phyloP scores from a whole-genome alignment of 2,888 invertebrate species.

The Periphyllus acericola region DNA sequence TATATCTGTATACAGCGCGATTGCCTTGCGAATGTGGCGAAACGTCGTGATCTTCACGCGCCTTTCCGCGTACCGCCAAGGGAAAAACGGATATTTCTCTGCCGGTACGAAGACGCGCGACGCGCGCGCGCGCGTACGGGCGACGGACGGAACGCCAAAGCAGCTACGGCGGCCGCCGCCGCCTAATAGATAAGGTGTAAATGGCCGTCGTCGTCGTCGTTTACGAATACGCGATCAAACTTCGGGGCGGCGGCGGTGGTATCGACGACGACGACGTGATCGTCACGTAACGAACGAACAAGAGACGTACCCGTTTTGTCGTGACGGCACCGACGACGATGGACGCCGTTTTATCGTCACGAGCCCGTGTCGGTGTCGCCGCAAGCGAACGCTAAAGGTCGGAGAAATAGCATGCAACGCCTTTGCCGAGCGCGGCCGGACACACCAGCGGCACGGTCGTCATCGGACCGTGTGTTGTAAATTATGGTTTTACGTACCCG shows the following conservation, averaged over 20 bases:
- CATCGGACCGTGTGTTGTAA: neutral
- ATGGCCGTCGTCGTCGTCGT: constrained; percentile 11
- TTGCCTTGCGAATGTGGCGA: neutral
- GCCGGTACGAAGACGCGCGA: neutral
- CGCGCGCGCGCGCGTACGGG: neutral
- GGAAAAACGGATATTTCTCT: neutral
- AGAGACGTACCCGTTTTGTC: neutral
- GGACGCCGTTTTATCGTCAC: too few relatives aligned
- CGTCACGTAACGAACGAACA: neutral
- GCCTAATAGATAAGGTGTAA: constrained; percentile 31
- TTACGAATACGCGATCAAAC: neutral
- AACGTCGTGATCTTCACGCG: neutral
- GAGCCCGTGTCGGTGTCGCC: too few relatives aligned
- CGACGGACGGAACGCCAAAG: neutral
- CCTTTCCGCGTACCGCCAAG: neutral
- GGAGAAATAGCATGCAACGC: neutral
- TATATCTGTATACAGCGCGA: neutral
- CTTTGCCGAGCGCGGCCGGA: neutral
- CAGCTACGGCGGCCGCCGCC: neutral
- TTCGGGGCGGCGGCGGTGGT: neutral
- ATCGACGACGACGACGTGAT: neutral
- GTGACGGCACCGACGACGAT: neutral
- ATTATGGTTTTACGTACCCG: neutral
- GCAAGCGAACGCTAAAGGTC: too few relatives aligned
- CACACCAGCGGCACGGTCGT: neutral